Percentiles rank a stretch among this genome's conserved stretches.
These are phyloP conservation scores for Dermatemys mawii DNA, from an alignment of 2,113 vertebrate species.

Conservation along the genomic window DNA sequence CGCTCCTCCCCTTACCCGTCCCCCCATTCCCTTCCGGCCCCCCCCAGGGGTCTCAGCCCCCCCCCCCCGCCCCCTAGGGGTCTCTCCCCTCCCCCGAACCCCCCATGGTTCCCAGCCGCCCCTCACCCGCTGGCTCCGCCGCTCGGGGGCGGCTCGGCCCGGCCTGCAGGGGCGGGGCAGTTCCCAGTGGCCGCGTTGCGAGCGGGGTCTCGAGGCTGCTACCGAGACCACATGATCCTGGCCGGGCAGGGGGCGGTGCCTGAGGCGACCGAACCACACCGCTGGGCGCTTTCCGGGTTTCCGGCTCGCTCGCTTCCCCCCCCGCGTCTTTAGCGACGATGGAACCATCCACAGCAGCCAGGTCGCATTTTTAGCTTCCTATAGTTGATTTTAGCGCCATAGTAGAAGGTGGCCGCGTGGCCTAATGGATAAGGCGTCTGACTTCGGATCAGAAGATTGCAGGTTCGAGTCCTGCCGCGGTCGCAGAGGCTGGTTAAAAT, in stretches of 20 bases:
- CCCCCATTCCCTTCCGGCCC: no score
- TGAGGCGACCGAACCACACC: neutral
- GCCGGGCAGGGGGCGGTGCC: neutral
- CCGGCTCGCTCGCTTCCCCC: neutral
- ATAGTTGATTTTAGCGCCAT: fast-evolving
- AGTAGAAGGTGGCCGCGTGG: constrained; percentile 69
- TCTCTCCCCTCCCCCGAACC: no score
- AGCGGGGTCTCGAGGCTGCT: neutral
- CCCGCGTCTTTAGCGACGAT: fast-evolving
- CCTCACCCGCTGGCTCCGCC: neutral
- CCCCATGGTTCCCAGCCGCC: neutral
- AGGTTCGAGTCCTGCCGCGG: constrained; percentile 76
- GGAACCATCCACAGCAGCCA: neutral
- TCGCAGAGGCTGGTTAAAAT: fast-evolving
- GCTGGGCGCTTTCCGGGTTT: neutral
- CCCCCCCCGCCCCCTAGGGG: no score
- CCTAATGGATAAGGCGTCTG: constrained; percentile 84
- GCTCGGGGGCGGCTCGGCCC: neutral
- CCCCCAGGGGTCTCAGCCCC: no score
- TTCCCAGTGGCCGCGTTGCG: neutral
- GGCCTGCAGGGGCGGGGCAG: neutral
- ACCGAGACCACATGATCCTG: no score
- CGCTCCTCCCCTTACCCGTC: no score
- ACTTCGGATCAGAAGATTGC: constrained; percentile 81
- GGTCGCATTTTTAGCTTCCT: neutral